Evolutionary conservation across 2,797 vertebrate species (phyloP).

Genomic region (Tiaroga cobitis): DNA sequence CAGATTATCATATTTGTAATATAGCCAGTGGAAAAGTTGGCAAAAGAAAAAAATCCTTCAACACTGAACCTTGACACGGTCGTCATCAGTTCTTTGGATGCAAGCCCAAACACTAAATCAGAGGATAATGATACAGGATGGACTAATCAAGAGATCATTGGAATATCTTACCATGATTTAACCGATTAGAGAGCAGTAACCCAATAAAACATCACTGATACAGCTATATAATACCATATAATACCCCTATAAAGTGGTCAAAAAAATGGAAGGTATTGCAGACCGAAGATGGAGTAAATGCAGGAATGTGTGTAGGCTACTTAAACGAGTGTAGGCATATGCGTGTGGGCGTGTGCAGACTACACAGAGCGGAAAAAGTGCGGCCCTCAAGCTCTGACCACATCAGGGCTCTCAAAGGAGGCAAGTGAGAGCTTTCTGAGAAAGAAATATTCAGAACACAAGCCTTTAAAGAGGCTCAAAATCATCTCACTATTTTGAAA

Average conservation of each 20-base stretch:
- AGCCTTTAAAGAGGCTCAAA: not conserved
- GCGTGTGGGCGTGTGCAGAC: constrained; percentile 55
- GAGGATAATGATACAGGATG: not conserved
- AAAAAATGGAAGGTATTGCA: constrained; percentile 15
- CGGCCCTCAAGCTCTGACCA: constrained; percentile 44
- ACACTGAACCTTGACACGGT: not conserved
- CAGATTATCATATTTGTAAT: not conserved
- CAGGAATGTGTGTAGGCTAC: constrained; percentile 54
- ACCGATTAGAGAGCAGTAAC: not conserved
- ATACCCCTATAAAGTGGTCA: not conserved
- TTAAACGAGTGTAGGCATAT: constrained; percentile 42
- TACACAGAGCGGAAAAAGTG: constrained; percentile 47
- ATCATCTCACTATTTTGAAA: constrained; percentile 19
- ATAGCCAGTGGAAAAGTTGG: not conserved
- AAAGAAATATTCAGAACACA: constrained; percentile 28
- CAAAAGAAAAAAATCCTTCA: not conserved
- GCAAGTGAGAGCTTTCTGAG: constrained; percentile 22
- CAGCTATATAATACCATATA: not conserved
- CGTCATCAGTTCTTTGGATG: not conserved
- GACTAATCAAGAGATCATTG: not conserved
- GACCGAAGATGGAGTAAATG: constrained; percentile 30
- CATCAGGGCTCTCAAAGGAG: constrained; percentile 41
- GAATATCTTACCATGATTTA: not conserved
- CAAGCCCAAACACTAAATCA: not conserved
- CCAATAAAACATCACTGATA: not conserved